These are phyloP conservation scores for Octopus bimaculoides DNA, from an alignment of 1,140 invertebrate genomes.

Conservation along the genomic window DNA sequence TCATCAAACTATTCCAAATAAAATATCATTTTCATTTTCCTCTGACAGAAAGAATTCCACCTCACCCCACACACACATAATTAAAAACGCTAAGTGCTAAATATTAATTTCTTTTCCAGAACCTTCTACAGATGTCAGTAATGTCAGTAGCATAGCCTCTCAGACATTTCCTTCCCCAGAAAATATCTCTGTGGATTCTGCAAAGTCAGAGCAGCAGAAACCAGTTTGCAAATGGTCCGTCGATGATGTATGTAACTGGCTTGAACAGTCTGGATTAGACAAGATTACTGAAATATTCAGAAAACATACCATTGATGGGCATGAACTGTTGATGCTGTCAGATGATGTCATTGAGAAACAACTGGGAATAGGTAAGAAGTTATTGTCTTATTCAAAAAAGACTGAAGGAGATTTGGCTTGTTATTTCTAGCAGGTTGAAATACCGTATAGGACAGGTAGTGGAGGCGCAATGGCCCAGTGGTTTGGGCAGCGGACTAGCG, in stretches of 20 bases:
- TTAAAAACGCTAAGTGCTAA: too few relatives aligned
- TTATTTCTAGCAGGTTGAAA: background rate
- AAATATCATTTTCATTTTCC: too few relatives aligned
- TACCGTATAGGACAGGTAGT: too few relatives aligned
- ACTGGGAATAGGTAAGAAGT: slow-evolving; percentile 59
- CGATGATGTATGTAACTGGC: slow-evolving; percentile 64
- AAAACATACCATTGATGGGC: slow-evolving; percentile 60
- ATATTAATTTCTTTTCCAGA: too few relatives aligned
- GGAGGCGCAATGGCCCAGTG: too few relatives aligned
- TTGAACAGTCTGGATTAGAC: slow-evolving; percentile 61
- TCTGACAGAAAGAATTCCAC: too few relatives aligned
- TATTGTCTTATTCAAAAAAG: slow-evolving; percentile 3
- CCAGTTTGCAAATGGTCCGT: slow-evolving; percentile 57
- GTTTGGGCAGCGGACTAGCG: too few relatives aligned
- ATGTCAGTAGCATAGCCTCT: too few relatives aligned
- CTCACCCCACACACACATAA: too few relatives aligned
- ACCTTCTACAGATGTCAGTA: too few relatives aligned
- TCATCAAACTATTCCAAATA: too few relatives aligned
- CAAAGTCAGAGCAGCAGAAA: background rate
- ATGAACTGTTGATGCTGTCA: slow-evolving; percentile 60
- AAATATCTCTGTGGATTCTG: background rate
- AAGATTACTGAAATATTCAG: slow-evolving; percentile 57
- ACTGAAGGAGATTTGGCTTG: background rate
- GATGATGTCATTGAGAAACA: slow-evolving; percentile 60
- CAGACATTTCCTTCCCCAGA: too few relatives aligned